Conservation (phyloP, 2,113 vertebrate genomes). For the Neolamprologus sp. region DNA sequence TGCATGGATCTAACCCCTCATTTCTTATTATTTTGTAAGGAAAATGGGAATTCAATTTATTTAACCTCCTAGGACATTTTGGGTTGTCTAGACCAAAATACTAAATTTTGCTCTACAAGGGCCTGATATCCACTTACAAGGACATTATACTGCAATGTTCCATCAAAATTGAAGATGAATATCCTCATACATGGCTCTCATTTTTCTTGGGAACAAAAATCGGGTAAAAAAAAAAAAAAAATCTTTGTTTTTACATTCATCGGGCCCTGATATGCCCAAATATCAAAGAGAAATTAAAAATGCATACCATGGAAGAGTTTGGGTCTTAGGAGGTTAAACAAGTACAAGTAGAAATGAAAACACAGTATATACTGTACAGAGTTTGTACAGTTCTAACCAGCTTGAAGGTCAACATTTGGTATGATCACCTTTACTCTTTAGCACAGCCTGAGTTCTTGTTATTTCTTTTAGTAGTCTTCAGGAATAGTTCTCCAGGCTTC, state of each 20-base stretch:
- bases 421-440: background rate
- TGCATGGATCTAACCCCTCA: background rate
- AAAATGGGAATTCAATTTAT: background rate
- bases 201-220: no score
- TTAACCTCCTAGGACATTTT: background rate
- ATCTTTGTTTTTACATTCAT: background rate
- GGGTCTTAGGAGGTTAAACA: background rate
- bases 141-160: background rate
- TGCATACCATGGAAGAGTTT: background rate
- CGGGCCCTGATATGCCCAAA: background rate
- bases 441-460: background rate
- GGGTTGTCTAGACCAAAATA: background rate
- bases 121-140: background rate
- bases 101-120: background rate
- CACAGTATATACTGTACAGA: background rate
- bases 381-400: background rate
- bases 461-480: background rate
- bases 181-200: background rate
- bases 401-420: background rate
- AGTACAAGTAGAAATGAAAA: background rate
- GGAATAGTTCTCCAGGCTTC: background rate
- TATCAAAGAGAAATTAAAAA: background rate
- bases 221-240: fast-evolving
- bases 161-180: background rate
- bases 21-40: background rate